Base-by-base conservation (phyloP, 2,888 invertebrate species). In the Hypselothyrea guttata region DNA sequence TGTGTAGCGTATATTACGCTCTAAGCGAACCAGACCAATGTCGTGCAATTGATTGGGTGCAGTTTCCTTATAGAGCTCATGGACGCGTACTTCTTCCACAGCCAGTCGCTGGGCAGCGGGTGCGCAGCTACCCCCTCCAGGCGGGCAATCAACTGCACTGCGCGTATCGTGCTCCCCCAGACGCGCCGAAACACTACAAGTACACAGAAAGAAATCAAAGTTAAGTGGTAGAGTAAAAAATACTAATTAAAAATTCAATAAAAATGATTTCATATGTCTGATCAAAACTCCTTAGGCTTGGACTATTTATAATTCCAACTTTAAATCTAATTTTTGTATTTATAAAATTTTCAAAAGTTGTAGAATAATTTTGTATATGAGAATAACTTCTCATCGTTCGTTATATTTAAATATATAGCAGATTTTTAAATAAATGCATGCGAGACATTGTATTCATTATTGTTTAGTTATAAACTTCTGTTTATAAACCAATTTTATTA, bases 21-120 rank as follows among this genome's bases (percentile, higher is more conserved):
- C 83, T 7, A 96, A 89, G 35, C 95, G 91, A 7, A 96, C 79
- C 3, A 96, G 88, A 0, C 94, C 95, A 35, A 96, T 94, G 81
- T 96, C 96, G 81, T 95, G 87, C 42, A 91, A 90, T 68, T 94
- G 94, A 82, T 94, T 92, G 0, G 81, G 74, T 42, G 92, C 91
- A 0, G 84, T 75, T 0, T 94, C 92, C 35, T 90, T 87, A 84
- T 95, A 96, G 0, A 89, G 79, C 68, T 93, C 93, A 81, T 96
- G 95, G 0, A 92, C 89, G 13, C 94, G 93, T 44, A 90, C 88
- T 78, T 93, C 91, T 67, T 93, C 94, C 2, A 95, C 89, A 0
- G 91, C 91, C 3, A 94, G 88, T 67, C 94, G 92, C n/a, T 92
- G 77, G 0, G 92, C 91, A 3, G 77, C 89, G 73, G 92, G 91